Evolutionary conservation across 2,797 vertebrate species (phyloP), one percentile per base, ranked within the genome.

Genomic region (Tarsius wallacei): DNA sequence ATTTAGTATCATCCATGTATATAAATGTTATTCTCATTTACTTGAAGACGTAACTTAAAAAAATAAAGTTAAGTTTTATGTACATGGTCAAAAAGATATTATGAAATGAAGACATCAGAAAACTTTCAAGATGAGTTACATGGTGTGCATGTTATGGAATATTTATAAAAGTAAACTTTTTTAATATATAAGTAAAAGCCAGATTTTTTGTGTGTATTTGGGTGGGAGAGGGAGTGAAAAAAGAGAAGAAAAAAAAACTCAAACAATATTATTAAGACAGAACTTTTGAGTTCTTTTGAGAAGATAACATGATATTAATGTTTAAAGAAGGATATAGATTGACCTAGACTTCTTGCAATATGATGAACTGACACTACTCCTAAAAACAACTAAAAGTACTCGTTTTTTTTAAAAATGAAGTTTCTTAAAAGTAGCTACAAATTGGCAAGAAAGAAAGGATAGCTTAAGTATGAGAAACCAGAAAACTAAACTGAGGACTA

Each of bases 181-280:
- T 68, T 68, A 42, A 42, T 42, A 42, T 42, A 64, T 64, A 2
- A 31, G 63, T 64, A 28, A 64, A 64, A 64, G 28, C 28, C 63
- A 64, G n/a, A 17, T 70, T 70, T 70, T 70, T 11, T 47, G 22
- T 73, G 1, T 73, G 21, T 26, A 73, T 3, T 9, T 53, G 5
- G 14, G 0, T 24, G 33, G 2, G 5, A 7, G 4, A 0, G 42
- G 42, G 42, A 7, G 3, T 51, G 42, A 74, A 31, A 8, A 64
- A 64, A 70, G 19, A 61, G 42, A 21, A 15, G 7, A 31, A 1
- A 36, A 28, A 19, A 31, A 4, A 42, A 70, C 55, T 0, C 8
- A 47, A 70, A 42, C 10, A 63, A 22, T 49, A 59, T 63, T 26
- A 49, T 2, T 14, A 21, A 83, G 21, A 57, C 81, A 82, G 74